Base-by-base conservation (phyloP, 2,888 invertebrate genomes). In the Coenonympha arcania region DNA sequence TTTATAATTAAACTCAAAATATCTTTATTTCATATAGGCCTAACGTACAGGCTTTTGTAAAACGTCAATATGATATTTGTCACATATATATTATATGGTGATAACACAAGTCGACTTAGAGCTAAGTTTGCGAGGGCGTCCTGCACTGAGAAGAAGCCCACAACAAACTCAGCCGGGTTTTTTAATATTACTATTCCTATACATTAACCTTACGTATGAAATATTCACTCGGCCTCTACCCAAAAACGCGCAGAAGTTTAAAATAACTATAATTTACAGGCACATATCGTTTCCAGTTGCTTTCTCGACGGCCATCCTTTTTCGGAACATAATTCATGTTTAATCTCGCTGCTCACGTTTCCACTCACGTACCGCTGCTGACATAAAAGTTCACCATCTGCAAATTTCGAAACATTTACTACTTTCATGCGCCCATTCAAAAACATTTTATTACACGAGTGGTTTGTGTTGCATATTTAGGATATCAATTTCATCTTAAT, bases 291-390 rank as follows among this genome's bases (percentile, higher is more conserved):
- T 37, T 37, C 19, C 28, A n/a, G 16, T 6, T 33, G 18, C 43
- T 20, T 16, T 20, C 4, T 22, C 20, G 13, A 9, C 33, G 43
- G 28, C 15, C 6, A 16, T 34, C 15, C 39, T 19, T 20, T 68
- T 67, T 71, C 60, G 62, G 71, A 74, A 72, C 31, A 16, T 33
- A 33, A 80, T 82, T 82, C 76, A 80, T 81, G 79, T 83, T 81
- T 80, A 83, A 82, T 80, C 79, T 76, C 70, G 76, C 81, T 74
- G 75, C 78, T 80, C 72, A 70, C 72, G 74, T 81, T 81, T 79
- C 83, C 76, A 72, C 76, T 84, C 83, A 84, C 83, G 84, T 84
- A 80, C 76, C 66, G 70, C 73, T 66, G 70, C 71, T 75, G 74
- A 78, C 82, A 77, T 84, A 83, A 83, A 84, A 84, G 76, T 81